Evolutionary conservation across 2,113 vertebrate species (phyloP), one percentile per base, ranked within the genome.

Genomic region (Prietella phreatophila): DNA sequence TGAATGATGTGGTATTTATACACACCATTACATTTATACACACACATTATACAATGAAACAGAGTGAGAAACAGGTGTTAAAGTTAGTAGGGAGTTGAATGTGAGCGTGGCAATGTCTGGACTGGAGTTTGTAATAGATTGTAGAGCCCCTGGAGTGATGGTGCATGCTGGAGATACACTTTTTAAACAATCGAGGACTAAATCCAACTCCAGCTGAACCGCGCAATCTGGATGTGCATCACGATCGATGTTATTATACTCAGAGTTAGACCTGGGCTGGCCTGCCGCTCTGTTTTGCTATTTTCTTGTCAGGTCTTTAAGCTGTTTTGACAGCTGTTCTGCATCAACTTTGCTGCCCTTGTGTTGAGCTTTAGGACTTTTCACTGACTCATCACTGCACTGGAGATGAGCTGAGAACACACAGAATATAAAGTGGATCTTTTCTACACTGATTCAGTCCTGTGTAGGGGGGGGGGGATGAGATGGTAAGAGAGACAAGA

Each of bases 311-410:
- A 30, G 73, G 75, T 80, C n/a, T 78, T 53, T 79, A 79, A 53
- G 60, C 39, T 67, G 27, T 86, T 86, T n/a, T 86, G 75, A 79
- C 85, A 86, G 85, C 39, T 63, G 50, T 79, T 47, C 56, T 78
- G 36, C 84, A 71, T 71, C 27, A 27, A 79, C 73, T 82, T 60
- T 82, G 20, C 80, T 82, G 80, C 30, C 56, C 33, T 61, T 79
- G 22, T 86, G 58, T 30, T 47, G 42, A 86, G 67, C 83, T 73
- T 55, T 73, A 58, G 65, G 67, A 73, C 47, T 79, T 80, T 80
- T 65, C 80, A 50, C 73, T 86, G 73, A 80, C 58, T 86, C 75
- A 61, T 79, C 73, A 80, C 71, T 78, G 73, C 39, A 63, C 36
- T 79, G n/a, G 56, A 36, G 71, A 60, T 67, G 61, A 20, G 42